Base-by-base conservation (phyloP, 2,797 vertebrate species). In the Hydrocynus forskahlii region DNA sequence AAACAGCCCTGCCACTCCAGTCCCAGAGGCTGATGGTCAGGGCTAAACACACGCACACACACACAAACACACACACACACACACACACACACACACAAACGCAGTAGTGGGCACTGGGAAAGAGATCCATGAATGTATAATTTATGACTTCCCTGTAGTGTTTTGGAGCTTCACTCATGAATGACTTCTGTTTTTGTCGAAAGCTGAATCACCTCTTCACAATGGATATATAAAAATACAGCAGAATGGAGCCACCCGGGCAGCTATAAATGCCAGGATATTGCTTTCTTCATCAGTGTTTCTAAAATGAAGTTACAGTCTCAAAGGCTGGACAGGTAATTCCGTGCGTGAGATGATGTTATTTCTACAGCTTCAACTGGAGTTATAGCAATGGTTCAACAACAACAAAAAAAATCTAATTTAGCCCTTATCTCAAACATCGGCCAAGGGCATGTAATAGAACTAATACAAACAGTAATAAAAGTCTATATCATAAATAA, bases 81-180 rank as follows among this genome's bases (percentile, higher is more conserved):
- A 43, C 40, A 10, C 38, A n/a, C 66, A 68, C 66, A 68, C 66
- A 68, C 38, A 13, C 40, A 45, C 40, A 45, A 21, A 21, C 9
- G 6, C 21, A 71, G 50, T 9, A 67, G 43, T 57, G 7, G 45
- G 45, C 54, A 75, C 19, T 69, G 19, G 73, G 23, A 52, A 60
- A 60, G 72, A 60, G 35, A 25, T 55, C 57, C 23, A 40, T 60
- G 29, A 68, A 80, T 57, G 16, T 43, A 68, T 21, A 14, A 66
- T 57, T 80, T 80, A 75, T 2, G 5, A 45, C 59, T 80, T 74
- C 71, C 60, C n/a, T 66, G 60, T 64, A 45, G 35, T 43, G 62
- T 48, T 80, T 80, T 73, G n/a, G 29, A 43, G 21, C 17, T 19
- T n/a, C 17, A 17, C 43, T 75, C 54, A 59, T 81, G n/a, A 76